phyloP scores from a whole-genome alignment of 2,888 invertebrate species.

The Escarpia spicata region DNA sequence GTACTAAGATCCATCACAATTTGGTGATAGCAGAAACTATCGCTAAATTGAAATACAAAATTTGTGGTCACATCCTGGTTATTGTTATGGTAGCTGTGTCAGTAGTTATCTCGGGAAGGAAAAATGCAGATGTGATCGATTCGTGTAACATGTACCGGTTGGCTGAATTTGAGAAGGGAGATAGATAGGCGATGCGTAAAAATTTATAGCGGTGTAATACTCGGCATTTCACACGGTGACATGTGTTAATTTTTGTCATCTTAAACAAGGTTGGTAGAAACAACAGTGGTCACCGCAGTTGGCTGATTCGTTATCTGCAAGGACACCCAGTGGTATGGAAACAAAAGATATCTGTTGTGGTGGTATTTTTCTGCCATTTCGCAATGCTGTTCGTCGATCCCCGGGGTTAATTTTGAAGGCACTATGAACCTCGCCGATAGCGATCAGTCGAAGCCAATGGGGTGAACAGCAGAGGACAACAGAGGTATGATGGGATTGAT shows the following conservation, averaged over 20 bases:
- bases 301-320: not conserved
- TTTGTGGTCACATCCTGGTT: not conserved
- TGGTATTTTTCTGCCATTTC: not conserved
- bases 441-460: not conserved
- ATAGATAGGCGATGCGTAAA: not conserved
- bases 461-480: not conserved
- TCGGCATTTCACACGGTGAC: not conserved
- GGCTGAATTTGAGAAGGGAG: not conserved
- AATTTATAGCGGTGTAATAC: not conserved
- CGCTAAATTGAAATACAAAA: not conserved
- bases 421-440: not conserved
- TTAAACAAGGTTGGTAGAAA: not conserved
- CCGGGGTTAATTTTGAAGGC: not conserved
- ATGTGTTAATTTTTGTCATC: not conserved
- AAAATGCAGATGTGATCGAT: not conserved
- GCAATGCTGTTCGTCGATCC: not conserved
- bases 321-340: not conserved
- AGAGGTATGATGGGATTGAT: conserved; percentile 4
- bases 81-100: not conserved
- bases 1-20: not conserved
- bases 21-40: not conserved
- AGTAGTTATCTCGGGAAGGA: not conserved
- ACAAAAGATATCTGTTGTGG: not conserved
- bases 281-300: not conserved
- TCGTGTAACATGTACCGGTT: too few species aligned